Evolutionary conservation across 2,113 vertebrate genomes (phyloP), one percentile per base, ranked within the genome.

Genomic region (Aegypius monachus): DNA sequence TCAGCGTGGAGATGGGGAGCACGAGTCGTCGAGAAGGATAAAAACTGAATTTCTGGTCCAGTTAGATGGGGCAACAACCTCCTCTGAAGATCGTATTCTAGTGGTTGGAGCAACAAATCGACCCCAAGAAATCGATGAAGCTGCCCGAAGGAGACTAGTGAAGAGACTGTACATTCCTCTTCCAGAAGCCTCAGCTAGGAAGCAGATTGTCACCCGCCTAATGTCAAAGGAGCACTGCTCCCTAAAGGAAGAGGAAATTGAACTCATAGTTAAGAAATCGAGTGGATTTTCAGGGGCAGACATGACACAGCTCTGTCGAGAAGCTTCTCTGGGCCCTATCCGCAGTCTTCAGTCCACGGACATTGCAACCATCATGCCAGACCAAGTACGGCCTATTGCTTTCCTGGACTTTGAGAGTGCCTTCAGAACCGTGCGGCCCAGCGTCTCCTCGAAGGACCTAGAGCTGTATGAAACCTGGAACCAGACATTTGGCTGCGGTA

Each of bases 21-120:
- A 99, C 0, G 99, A 99, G 67, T 99, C 99, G 0, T 99, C 99
- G 0, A 98, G 99, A 42, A 98, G 99, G 84, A 99, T 99, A 94
- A 99, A 99, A 97, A 99, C 99, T 0, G 99, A 99, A 94, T 99
- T 99, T 97, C 97, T 99, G 86, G 99, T 99, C 22, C 99, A 99
- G 97, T 96, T 99, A 77, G 99, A 99, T n/a, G 99, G 99, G 20
- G 99, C 99, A 1, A 91, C 99, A 53, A 99, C 99, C 1, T 99
- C 99, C 40, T 98, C 99, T 3, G 99, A 99, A 47, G 99, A 99
- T 71, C 99, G 99, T 9, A 98, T 99, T 92, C 97, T 99, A 22
- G 99, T 99, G 88, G 99, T 99, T 26, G 99, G 99, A 22, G 99
- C 99, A 66, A 99, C 99, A 66, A 99, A 99, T 85, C 98, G 99